Evolutionary conservation across 2,113 vertebrate genomes (phyloP), one percentile per base, ranked within the genome.

Genomic region (Dromaius novaehollandiae): DNA sequence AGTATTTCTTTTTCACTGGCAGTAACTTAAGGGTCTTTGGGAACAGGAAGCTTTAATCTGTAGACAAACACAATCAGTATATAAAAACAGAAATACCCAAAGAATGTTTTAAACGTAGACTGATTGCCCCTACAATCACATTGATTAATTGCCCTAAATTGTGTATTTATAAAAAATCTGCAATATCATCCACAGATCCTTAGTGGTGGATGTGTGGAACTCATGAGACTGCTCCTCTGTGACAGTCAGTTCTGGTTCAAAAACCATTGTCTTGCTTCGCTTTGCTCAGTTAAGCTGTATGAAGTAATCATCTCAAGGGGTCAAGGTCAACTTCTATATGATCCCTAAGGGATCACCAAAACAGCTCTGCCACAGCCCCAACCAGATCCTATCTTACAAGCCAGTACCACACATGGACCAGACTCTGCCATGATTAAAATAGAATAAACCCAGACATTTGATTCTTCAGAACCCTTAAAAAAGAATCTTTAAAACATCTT

Each of bases 111-210:
- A 68, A 83, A 64, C 20, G 18, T 34, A 32, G 11, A 51, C 20
- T 0, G 2, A n/a, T 36, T 5, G 1, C 70, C 44, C 8, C 19
- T 44, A 58, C n/a, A 61, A 2, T 26, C 2, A 1, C 40, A 56
- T 20, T 20, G 55, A 71, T 71, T 71, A 74, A 61, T 75, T 84
- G 51, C 5, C 48, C 42, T 48, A 42, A 46, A 78, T 68, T 25
- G 26, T 9, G 19, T 51, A 38, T 65, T 64, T 75, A 22, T 64
- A 44, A 70, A 48, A 84, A 82, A 53, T 15, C 13, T 66, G 36
- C 22, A 19, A 11, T n/a, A 55, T 10, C 75, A 25, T 22, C 73
- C 46, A n/a, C 2, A 56, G n/a, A 56, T 55, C 11, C 51, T 68
- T 34, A 38, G 32, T 3, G 0, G 17, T 28, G 38, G 40, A 53